Evolutionary conservation across 2,113 vertebrate species (phyloP).

Genomic region (Osmerus mordax): DNA sequence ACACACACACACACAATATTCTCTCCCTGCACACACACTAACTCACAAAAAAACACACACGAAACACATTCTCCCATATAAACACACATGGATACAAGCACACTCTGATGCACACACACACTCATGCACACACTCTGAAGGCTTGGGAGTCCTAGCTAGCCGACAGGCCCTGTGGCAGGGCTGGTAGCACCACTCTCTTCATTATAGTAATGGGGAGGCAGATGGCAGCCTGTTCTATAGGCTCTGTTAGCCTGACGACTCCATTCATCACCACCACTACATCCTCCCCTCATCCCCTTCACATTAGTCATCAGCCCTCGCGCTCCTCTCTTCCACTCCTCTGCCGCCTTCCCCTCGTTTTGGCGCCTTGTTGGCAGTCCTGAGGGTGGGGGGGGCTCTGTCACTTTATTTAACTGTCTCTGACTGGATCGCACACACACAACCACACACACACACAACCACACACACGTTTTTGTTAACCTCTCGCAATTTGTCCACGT

Average conservation of each 20-base stretch:
- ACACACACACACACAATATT: conserved; percentile 16
- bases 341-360: conserved; percentile 55
- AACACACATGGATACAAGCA: neutral
- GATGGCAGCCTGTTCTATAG: conserved; percentile 73
- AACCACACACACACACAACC: no score
- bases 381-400: no score
- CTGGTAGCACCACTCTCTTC: conserved; percentile 51
- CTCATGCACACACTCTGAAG: conserved; percentile 8
- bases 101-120: neutral
- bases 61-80: neutral
- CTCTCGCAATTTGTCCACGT: no score
- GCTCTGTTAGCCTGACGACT: conserved; percentile 73
- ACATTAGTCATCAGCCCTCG: conserved; percentile 35
- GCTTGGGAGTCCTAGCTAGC: conserved; percentile 27
- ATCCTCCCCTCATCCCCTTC: conserved; percentile 56
- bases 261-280: conserved; percentile 69
- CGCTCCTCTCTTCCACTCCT: conserved; percentile 32
- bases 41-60: conserved; percentile 11
- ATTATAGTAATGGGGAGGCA: conserved; percentile 73
- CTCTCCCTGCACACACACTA: conserved; percentile 29
- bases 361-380: conserved; percentile 25
- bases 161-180: conserved; percentile 55
- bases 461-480: no score
- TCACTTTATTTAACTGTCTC: no score
- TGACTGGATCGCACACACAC: no score